Base-by-base conservation (phyloP, 2,888 invertebrate genomes). In the Charanyca ferruginea region DNA sequence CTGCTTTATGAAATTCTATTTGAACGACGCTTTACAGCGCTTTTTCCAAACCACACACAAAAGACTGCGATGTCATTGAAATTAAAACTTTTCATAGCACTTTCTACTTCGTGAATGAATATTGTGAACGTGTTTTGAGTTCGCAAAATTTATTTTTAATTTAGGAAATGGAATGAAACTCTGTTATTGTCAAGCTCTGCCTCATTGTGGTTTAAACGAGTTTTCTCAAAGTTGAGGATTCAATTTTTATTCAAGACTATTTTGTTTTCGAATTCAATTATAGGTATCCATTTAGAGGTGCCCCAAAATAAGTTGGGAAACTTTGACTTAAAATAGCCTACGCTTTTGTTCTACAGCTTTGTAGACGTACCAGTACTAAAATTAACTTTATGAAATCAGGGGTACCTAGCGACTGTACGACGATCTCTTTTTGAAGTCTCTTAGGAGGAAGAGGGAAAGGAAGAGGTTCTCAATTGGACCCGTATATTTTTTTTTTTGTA, bases 71-170 rank as follows among this genome's bases (percentile, higher is more conserved):
- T 72, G 44, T 64, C 73, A 64, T 72, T 69, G 66, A 66, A 74
- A 68, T 79, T 73, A 79, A 64, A 74, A 66, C 58, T 66, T 63
- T 66, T 23, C 45, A 44, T 22, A 64, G 20, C 41, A 28, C 44
- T 41, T 55, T 45, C 13, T 16, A 41, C 54, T 77, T 55, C 32
- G 67, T 48, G 73, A 73, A 73, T 71, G 68, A 58, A 75, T 60
- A 70, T 62, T 71, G 67, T 75, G 79, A 79, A 82, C 82, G 79
- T 79, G 70, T 80, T 79, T 70, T 49, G 64, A 81, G 66, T 67
- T 81, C 64, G 65, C 66, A 76, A 81, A 79, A 63, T 73, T 62
- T 70, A 66, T 78, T 85, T 85, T 79, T 68, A 54, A 52, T 73
- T 42, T 41, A 61, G 45, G 52, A 66, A 61, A 60, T 66, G 62